Conservation (phyloP, 92 coral and sea anemone genomes). For the Parazoanthus darwini region DNA sequence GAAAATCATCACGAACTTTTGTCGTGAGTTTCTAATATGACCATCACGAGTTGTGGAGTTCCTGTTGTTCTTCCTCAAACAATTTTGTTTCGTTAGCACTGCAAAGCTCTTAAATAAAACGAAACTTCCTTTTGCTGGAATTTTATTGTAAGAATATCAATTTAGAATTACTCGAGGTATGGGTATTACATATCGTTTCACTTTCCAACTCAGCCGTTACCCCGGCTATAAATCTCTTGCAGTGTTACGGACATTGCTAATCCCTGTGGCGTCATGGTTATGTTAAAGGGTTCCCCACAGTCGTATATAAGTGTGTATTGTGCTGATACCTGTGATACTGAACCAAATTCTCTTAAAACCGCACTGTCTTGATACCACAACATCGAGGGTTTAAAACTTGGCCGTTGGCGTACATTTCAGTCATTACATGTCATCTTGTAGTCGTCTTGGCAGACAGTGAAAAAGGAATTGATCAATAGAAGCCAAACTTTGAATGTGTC, state of each 20-base stretch:
- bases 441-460: neutral
- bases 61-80: neutral
- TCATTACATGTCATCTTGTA: neutral
- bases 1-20: neutral
- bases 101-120: neutral
- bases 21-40: neutral
- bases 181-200: neutral
- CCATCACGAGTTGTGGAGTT: neutral
- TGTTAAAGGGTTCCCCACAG: neutral
- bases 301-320: neutral
- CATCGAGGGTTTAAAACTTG: neutral
- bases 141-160: neutral
- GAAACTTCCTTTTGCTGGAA: neutral
- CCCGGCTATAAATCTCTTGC: neutral
- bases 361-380: neutral
- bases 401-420: neutral
- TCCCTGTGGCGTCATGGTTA: neutral
- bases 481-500: neutral
- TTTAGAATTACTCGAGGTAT: neutral
- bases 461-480: neutral
- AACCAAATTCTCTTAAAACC: neutral
- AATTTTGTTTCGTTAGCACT: neutral
- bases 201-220: neutral
- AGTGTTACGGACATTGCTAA: neutral
- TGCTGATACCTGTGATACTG: neutral